Evolutionary conservation across 1,140 invertebrate species (phyloP).

Genomic region (Camponotus vicinus): DNA sequence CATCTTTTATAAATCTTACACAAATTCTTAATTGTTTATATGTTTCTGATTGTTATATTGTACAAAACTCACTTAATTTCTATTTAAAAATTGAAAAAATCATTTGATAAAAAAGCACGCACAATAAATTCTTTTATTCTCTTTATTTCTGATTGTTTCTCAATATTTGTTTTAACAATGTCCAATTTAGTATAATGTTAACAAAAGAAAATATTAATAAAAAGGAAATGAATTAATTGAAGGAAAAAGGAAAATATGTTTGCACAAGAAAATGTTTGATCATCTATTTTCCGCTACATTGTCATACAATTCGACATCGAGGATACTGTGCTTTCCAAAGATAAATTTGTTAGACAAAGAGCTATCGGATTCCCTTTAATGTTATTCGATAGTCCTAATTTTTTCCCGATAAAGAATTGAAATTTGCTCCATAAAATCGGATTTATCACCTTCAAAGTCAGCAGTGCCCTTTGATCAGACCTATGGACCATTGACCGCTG

Average conservation of each 20-base stretch:
- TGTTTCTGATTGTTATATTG: neutral
- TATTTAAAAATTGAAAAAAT: slow-evolving; percentile 26
- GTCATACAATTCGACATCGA: neutral
- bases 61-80: neutral
- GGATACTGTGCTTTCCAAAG: neutral
- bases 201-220: neutral
- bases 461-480: slow-evolving; percentile 66
- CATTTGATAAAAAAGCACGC: neutral
- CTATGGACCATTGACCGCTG: slow-evolving; percentile 65
- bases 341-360: slow-evolving; percentile 27
- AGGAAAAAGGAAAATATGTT: no score
- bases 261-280: neutral
- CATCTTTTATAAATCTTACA: slow-evolving; percentile 7
- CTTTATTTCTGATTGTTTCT: neutral
- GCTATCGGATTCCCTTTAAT: slow-evolving; percentile 9
- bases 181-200: neutral
- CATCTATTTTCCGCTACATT: slow-evolving; percentile 11
- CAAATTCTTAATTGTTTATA: neutral
- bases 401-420: slow-evolving; percentile 57
- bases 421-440: slow-evolving; percentile 51
- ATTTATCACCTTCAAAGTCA: slow-evolving; percentile 63
- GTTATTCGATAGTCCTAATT: slow-evolving; percentile 57
- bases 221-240: neutral
- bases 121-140: neutral
- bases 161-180: slow-evolving; percentile 20